Evolutionary conservation across 1,140 invertebrate genomes (phyloP).

Genomic region (Papilio glaucus): DNA sequence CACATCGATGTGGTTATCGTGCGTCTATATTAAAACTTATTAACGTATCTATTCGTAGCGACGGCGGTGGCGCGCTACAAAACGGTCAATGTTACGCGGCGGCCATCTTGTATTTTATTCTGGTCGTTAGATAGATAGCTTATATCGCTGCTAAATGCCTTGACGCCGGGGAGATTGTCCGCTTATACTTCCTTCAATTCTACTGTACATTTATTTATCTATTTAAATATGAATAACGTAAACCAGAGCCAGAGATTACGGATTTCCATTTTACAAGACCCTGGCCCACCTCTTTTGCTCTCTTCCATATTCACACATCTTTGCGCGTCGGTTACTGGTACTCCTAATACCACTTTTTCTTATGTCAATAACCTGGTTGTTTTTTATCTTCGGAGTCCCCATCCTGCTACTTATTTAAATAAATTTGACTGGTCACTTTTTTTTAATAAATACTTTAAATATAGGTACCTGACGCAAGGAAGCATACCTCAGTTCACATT

Average conservation of each 20-base stretch:
- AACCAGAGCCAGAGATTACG: background rate
- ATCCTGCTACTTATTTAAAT: too few relatives aligned
- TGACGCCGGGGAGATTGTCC: slow-evolving; percentile 25
- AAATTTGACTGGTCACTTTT: too few relatives aligned
- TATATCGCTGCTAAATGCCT: slow-evolving; percentile 38
- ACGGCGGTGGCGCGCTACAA: background rate
- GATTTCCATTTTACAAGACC: background rate
- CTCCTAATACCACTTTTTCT: too few relatives aligned
- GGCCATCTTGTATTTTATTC: slow-evolving; percentile 51
- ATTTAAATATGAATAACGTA: background rate
- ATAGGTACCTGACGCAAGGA: too few relatives aligned
- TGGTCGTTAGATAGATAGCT: slow-evolving; percentile 40
- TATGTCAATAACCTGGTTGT: too few relatives aligned
- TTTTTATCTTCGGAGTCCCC: too few relatives aligned
- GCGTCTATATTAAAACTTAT: slow-evolving; percentile 19
- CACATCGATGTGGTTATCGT: background rate
- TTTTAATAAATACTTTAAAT: too few relatives aligned
- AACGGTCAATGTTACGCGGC: slow-evolving; percentile 51
- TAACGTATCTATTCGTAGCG: slow-evolving; percentile 18
- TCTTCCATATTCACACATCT: background rate
- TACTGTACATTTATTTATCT: background rate
- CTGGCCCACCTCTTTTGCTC: background rate
- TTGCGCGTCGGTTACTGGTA: too few relatives aligned
- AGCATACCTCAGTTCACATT: too few relatives aligned
- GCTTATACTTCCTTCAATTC: background rate